Percentiles rank a stretch among this genome's conserved stretches.
These are phyloP conservation scores for Diarsia rubi DNA, from an alignment of 2,888 invertebrate species.

Conservation along the genomic window DNA sequence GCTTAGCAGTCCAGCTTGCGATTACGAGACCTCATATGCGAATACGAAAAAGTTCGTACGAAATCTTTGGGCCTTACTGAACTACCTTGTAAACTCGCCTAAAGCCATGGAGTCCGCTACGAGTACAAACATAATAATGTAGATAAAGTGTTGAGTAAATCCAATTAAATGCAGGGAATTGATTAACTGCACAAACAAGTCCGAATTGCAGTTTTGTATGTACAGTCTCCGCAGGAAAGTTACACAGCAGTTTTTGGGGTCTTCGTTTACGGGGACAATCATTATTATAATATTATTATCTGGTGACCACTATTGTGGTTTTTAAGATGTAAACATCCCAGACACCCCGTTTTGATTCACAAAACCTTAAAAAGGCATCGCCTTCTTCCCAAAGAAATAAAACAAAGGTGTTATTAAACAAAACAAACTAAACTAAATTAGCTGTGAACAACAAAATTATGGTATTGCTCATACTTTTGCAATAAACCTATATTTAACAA, in stretches of 20 bases:
- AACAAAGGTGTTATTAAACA: no score
- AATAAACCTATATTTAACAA: slow-evolving; percentile 3
- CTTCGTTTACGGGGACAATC: no score
- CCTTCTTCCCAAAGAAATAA: neutral
- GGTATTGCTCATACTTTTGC: neutral
- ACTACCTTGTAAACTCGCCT: neutral
- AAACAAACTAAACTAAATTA: no score
- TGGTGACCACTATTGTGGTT: neutral
- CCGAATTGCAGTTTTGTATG: neutral
- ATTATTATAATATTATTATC: no score
- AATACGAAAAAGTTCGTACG: neutral
- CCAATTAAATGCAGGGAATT: neutral
- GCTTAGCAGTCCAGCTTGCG: neutral
- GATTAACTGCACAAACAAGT: neutral
- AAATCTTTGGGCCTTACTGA: neutral
- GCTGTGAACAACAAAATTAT: neutral
- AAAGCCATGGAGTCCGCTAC: neutral
- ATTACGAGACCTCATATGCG: neutral
- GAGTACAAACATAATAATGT: no score
- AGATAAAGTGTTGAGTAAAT: neutral
- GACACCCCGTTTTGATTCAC: neutral
- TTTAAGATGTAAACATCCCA: neutral
- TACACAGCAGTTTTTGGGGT: neutral
- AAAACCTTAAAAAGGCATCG: neutral
- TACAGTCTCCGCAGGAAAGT: neutral